Evolutionary conservation across 2,888 invertebrate genomes (phyloP).

Genomic region (Thymelicus sylvestris): DNA sequence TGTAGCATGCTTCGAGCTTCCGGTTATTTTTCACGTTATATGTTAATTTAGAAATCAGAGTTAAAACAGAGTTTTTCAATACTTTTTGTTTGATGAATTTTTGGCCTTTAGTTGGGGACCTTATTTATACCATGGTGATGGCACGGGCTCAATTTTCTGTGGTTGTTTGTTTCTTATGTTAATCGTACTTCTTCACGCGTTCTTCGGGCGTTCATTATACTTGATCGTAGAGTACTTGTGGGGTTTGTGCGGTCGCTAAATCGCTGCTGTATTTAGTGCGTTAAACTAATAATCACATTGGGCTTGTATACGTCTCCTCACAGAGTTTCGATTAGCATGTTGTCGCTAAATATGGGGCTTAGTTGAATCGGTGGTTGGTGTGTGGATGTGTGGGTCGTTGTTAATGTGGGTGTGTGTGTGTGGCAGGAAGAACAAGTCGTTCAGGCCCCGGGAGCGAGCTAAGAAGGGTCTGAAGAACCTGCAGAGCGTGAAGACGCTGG

Average conservation of each 20-base stretch:
- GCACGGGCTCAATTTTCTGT: slow-evolving; percentile 69
- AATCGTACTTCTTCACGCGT: slow-evolving; percentile 48
- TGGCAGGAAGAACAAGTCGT: slow-evolving; percentile 95
- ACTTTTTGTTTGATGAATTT: slow-evolving; percentile 72
- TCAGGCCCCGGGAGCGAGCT: slow-evolving; percentile 93
- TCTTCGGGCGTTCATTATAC: slow-evolving; percentile 19
- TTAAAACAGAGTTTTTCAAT: slow-evolving; percentile 19
- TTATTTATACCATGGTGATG: slow-evolving; percentile 62
- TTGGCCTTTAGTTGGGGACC: slow-evolving; percentile 68
- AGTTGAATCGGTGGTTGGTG: slow-evolving; percentile 41
- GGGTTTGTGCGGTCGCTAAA: slow-evolving; percentile 19
- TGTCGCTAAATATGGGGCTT: slow-evolving; percentile 30
- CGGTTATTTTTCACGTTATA: slow-evolving; percentile 9
- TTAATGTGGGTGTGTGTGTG: slow-evolving; percentile 12
- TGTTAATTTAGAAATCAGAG: slow-evolving; percentile 29
- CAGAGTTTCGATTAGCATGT: slow-evolving; percentile 39
- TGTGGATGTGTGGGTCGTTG: slow-evolving; percentile 10
- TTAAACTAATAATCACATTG: slow-evolving; percentile 29
- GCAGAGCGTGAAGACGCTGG: slow-evolving; percentile 95
- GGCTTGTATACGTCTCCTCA: slow-evolving; percentile 38
- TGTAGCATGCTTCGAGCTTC: slow-evolving; percentile 37
- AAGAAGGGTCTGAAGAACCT: slow-evolving; percentile 95
- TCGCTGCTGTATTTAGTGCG: slow-evolving; percentile 17
- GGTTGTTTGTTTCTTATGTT: slow-evolving; percentile 54
- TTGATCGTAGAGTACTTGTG: slow-evolving; percentile 11